Conservation (phyloP, 1,140 invertebrate species). For the Hyles euphorbiae region DNA sequence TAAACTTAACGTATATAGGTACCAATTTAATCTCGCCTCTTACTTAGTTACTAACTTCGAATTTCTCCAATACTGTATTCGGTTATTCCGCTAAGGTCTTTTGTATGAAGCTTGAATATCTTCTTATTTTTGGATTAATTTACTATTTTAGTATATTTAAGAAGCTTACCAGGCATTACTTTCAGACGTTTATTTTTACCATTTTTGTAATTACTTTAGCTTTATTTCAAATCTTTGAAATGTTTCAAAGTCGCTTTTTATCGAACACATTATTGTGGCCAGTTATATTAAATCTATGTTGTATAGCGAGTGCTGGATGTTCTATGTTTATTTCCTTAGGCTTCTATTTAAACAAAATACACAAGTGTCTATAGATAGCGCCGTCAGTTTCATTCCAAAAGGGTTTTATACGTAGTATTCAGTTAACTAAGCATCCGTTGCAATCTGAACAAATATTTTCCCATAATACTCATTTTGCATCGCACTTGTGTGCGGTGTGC, state of each 20-base stretch:
- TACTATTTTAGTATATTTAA: constrained; percentile 52
- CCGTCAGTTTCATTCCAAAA: constrained; percentile 31
- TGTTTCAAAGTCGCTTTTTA: constrained; percentile 40
- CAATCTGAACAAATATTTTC: constrained; percentile 20
- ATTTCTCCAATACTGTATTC: constrained; percentile 51
- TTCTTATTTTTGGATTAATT: constrained; percentile 60
- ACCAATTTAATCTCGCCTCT: constrained; percentile 69
- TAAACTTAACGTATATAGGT: constrained; percentile 65
- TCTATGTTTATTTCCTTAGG: constrained; percentile 35
- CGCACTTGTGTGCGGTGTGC: constrained; percentile 4
- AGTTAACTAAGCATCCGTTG: background rate
- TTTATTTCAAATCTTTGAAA: constrained; percentile 47
- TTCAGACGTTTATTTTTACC: constrained; percentile 39
- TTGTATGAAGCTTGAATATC: constrained; percentile 41
- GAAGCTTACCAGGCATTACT: constrained; percentile 44
- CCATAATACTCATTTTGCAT: constrained; percentile 56
- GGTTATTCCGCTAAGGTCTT: constrained; percentile 52
- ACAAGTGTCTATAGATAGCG: constrained; percentile 20
- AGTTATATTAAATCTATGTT: constrained; percentile 61
- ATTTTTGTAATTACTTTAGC: constrained; percentile 31
- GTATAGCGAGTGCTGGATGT: constrained; percentile 53
- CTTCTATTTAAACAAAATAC: constrained; percentile 28
- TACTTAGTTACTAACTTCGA: constrained; percentile 43
- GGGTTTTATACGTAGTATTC: constrained; percentile 8
- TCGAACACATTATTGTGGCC: constrained; percentile 65